Evolutionary conservation across 2,888 invertebrate genomes (phyloP).

Genomic region (Boloria euphrosyne): DNA sequence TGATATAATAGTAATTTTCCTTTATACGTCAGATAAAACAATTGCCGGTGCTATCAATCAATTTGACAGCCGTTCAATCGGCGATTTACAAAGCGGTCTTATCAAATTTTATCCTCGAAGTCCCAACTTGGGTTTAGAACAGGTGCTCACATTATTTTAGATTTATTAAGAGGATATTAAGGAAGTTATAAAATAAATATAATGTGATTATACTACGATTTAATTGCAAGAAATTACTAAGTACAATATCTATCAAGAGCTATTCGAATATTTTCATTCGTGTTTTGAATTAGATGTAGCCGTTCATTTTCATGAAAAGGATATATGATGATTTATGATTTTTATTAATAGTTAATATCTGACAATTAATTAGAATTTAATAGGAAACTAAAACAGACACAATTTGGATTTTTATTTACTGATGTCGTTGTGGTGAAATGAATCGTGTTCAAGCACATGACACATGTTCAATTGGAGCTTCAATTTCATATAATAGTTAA

Average conservation of each 20-base stretch:
- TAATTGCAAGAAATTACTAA: too few relatives aligned
- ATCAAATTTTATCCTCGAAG: conserved; percentile 30
- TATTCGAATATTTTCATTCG: too few relatives aligned
- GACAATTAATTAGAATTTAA: too few relatives aligned
- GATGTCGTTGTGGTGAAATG: neutral
- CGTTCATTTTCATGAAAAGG: too few relatives aligned
- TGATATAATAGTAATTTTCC: neutral
- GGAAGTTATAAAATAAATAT: too few relatives aligned
- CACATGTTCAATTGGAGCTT: conserved; percentile 1
- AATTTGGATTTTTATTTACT: conserved; percentile 3
- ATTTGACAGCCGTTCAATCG: conserved; percentile 40
- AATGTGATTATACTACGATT: too few relatives aligned
- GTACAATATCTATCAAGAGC: too few relatives aligned
- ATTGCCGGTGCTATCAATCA: conserved; percentile 38
- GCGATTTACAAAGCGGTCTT: conserved; percentile 38
- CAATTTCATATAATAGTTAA: too few relatives aligned
- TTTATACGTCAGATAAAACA: conserved; percentile 7
- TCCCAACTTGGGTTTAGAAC: conserved; percentile 21
- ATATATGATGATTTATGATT: too few relatives aligned
- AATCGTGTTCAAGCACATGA: neutral
- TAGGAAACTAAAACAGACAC: neutral
- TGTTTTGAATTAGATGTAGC: too few relatives aligned
- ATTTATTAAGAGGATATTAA: conserved; percentile 9
- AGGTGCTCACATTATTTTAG: conserved; percentile 28
- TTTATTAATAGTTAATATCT: too few relatives aligned